Conservation (phyloP, 1,140 invertebrate genomes). For the Nasonia vitripennis region DNA sequence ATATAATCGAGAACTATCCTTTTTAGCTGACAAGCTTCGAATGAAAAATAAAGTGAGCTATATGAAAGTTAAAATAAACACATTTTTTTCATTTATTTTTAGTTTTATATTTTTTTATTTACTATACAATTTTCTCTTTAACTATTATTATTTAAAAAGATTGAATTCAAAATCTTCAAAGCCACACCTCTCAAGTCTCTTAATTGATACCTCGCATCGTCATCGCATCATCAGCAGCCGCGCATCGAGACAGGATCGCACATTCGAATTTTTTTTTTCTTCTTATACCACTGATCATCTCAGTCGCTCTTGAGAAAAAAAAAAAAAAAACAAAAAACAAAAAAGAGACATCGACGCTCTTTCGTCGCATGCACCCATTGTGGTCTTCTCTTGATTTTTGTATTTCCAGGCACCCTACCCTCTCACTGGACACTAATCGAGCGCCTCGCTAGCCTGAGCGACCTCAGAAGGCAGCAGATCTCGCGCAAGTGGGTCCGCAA, state of each 20-base stretch:
- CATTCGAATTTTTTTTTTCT: background rate
- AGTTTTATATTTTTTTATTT: constrained; percentile 14
- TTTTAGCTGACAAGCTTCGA: constrained; percentile 6
- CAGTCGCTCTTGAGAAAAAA: background rate
- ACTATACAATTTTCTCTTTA: background rate
- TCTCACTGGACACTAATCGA: constrained; percentile 68
- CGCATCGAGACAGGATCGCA: background rate
- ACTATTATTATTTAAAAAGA: background rate
- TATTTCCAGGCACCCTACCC: constrained; percentile 71
- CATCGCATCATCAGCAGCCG: background rate
- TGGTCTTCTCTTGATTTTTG: constrained; percentile 62
- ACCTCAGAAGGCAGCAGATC: constrained; percentile 70
- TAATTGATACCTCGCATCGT: background rate
- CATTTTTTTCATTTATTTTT: constrained; percentile 52
- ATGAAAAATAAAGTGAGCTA: constrained; percentile 51
- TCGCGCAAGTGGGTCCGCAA: constrained; percentile 68
- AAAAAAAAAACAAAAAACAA: background rate
- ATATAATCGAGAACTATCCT: constrained; percentile 29
- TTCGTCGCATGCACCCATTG: constrained; percentile 23
- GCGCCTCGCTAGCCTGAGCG: constrained; percentile 68
- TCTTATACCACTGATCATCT: background rate
- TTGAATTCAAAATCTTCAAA: too few relatives aligned
- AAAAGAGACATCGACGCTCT: too few relatives aligned
- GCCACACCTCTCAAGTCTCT: too few relatives aligned
- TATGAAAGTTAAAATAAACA: constrained; percentile 46